Conservation (phyloP, 2,113 vertebrate species). For the Carassius auratus region DNA sequence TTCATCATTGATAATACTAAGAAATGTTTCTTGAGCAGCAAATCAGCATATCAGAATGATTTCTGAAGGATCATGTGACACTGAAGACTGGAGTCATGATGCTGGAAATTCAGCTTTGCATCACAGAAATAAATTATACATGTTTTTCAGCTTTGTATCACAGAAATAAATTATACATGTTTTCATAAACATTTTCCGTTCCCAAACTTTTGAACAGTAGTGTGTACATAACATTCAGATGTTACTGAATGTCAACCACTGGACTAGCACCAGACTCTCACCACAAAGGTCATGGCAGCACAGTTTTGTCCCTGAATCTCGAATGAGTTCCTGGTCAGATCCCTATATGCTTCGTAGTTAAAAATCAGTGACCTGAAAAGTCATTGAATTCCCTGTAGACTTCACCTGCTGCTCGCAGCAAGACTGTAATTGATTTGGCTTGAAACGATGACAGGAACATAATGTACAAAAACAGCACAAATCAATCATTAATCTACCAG, state of each 20-base stretch:
- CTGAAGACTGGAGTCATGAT: too few species aligned
- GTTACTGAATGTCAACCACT: background rate
- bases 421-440: slow-evolving; percentile 14
- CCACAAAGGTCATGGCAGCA: background rate
- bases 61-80: too few species aligned
- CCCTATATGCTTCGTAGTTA: background rate
- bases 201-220: too few species aligned
- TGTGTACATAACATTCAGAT: background rate
- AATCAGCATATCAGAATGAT: too few species aligned
- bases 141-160: background rate
- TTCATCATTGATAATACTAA: too few species aligned
- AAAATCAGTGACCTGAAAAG: background rate
- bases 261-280: background rate
- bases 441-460: background rate
- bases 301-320: background rate
- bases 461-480: slow-evolving; percentile 3
- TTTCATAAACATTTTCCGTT: background rate
- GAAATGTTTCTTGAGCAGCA: too few species aligned
- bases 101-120: background rate
- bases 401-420: slow-evolving; percentile 44
- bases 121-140: background rate
- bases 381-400: slow-evolving; percentile 56
- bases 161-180: background rate
- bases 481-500: slow-evolving; percentile 24
- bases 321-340: background rate